Evolutionary conservation across 2,888 invertebrate genomes (phyloP), one percentile per base, ranked within the genome.

Genomic region (Phlogophora meticulosa): DNA sequence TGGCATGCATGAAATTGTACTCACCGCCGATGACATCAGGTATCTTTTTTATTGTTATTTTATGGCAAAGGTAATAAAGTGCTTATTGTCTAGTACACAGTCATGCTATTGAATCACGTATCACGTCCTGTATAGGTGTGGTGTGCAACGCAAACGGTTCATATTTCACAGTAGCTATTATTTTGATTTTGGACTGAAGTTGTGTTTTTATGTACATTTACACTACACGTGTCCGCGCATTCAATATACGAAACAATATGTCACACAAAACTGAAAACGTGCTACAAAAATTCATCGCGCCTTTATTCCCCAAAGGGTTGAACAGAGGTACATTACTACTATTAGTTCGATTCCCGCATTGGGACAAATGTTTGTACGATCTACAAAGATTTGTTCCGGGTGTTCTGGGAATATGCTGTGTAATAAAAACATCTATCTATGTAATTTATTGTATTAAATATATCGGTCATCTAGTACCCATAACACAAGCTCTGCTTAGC

Each of bases 1-100:
- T 81, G 99, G 99, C 76, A 98, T 98, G 97, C 99, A 99, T 90
- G 98, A 98, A 87, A 96, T 97, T 61, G 95, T 97, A 1, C 96
- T 97, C 22, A 96, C 96, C 48, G 96, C 96, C 61, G 97, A 96
- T 57, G 96, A 97, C 66, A 97, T 96, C 71, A 95, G 95, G 95
- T 96, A 87, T 63, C n/a, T 32, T 36, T 36, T 58, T 63, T 58
- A 55, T 38, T 64, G 22, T 22, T 15, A 65, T 59, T 58, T 59
- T 65, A 62, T 61, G 20, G 11, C 36, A n/a, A 7, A 42, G n/a
- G 49, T 58, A 55, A 49, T 78, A 66, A 60, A 69, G 32, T 63
- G 46, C 43, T 28, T 42, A 62, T 62, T 69, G 49, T 45, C 20
- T 75, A 49, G 24, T 24, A 51, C 4, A 53, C 2, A 40, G 15